These are phyloP conservation scores for Thamnaconus septentrionalis DNA, from an alignment of 2,113 vertebrate genomes.

Conservation along the genomic window DNA sequence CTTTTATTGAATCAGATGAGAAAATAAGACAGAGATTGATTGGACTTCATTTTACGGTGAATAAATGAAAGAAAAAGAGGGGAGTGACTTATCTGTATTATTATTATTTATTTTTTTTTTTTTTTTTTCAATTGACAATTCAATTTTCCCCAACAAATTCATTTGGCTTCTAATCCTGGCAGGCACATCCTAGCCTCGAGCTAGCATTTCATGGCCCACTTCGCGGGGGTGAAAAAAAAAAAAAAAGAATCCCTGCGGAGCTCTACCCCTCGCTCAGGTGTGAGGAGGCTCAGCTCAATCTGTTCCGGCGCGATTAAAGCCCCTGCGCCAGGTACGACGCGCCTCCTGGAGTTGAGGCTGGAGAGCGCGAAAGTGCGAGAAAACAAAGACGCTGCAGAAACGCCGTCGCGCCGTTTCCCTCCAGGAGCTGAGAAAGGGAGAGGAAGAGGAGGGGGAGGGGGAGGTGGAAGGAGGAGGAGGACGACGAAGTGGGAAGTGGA, in stretches of 20 bases:
- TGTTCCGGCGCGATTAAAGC: constrained; percentile 51
- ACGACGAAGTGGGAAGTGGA: constrained; percentile 28
- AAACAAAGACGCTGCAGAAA: constrained; percentile 53
- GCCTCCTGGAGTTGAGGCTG: constrained; percentile 42
- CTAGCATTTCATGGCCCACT: background rate
- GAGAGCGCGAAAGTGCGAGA: constrained; percentile 35
- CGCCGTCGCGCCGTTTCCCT: constrained; percentile 46
- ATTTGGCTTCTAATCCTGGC: background rate
- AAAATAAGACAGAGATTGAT: too few species aligned
- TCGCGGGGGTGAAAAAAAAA: background rate
- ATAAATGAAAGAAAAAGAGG: too few species aligned
- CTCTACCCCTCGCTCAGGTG: constrained; percentile 11
- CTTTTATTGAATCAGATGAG: too few species aligned
- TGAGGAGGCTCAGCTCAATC: constrained; percentile 30
- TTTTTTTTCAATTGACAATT: too few species aligned
- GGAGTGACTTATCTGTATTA: too few species aligned
- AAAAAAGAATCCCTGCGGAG: too few species aligned
- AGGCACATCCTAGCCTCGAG: background rate
- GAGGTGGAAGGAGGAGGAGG: constrained; percentile 7
- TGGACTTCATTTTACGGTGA: too few species aligned
- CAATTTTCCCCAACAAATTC: too few species aligned
- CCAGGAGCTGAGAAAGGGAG: constrained; percentile 40
- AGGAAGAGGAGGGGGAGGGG: constrained; percentile 33
- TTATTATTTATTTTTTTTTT: too few species aligned
- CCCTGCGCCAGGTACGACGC: constrained; percentile 45